Percentiles rank a stretch among this genome's conserved stretches.
Evolutionary conservation across 2,113 vertebrate genomes (phyloP).

Genomic region (Thamnophis sirtalis): DNA sequence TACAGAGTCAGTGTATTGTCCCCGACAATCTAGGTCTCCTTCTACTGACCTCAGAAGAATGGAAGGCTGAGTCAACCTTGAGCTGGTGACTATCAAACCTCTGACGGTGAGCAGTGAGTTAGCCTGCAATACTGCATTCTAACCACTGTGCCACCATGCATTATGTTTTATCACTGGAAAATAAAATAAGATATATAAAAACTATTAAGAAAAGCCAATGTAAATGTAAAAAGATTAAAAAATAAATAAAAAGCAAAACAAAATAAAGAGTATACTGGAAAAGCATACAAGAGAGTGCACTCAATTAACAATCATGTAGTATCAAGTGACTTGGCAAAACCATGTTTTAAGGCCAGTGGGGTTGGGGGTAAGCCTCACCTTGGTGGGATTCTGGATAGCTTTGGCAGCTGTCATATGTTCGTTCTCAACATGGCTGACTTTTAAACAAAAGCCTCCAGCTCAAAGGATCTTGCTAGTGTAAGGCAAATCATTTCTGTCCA

Average conservation of each 20-base stretch:
- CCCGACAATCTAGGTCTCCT: background rate
- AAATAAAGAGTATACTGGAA: background rate
- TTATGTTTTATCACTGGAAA: background rate
- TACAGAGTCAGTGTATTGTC: background rate
- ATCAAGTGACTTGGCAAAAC: background rate
- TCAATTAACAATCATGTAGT: background rate
- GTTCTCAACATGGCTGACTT: background rate
- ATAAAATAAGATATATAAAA: background rate
- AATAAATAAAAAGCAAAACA: background rate
- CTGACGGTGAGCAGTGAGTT: background rate
- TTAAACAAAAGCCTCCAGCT: conserved; percentile 8
- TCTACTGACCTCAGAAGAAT: background rate
- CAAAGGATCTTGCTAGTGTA: background rate
- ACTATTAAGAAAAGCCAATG: background rate
- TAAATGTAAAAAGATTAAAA: background rate
- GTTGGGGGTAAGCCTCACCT: background rate
- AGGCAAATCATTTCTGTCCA: background rate
- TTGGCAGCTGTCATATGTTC: background rate
- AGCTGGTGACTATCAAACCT: background rate
- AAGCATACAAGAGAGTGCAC: background rate
- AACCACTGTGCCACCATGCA: background rate
- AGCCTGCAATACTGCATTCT: background rate
- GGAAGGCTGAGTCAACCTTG: background rate
- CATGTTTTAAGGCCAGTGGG: background rate
- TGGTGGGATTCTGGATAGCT: background rate